phyloP scores from a whole-genome alignment of 1,140 invertebrate genomes.

The Helicoverpa zea region DNA sequence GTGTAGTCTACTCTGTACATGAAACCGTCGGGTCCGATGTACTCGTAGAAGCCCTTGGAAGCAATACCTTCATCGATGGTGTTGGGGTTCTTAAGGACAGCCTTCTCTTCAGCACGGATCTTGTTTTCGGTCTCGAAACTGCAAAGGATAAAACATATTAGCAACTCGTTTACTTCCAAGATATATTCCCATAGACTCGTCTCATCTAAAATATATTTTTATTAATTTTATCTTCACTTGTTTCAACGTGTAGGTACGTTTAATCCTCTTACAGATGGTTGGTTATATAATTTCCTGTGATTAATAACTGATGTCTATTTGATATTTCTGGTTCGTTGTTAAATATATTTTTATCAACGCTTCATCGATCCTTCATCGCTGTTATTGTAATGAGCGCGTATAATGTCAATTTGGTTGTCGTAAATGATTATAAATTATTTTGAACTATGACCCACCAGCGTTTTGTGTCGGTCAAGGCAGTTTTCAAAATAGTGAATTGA shows the following conservation, averaged over 20 bases:
- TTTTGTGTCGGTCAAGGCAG: slow-evolving; percentile 71
- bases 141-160: slow-evolving; percentile 55
- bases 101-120: slow-evolving; percentile 91
- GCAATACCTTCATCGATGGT: slow-evolving; percentile 88
- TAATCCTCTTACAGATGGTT: not conserved
- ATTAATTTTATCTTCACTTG: not conserved
- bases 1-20: slow-evolving; percentile 88
- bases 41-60: slow-evolving; percentile 89
- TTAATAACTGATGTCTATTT: slow-evolving; percentile 32
- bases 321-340: slow-evolving; percentile 16
- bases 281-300: slow-evolving; percentile 12
- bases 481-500: slow-evolving; percentile 52
- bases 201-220: not conserved
- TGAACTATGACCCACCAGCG: slow-evolving; percentile 75
- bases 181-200: not conserved
- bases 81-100: slow-evolving; percentile 85
- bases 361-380: slow-evolving; percentile 24
- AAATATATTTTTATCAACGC: slow-evolving; percentile 31
- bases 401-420: slow-evolving; percentile 64
- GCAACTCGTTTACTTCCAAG: not conserved
- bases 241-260: not conserved
- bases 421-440: slow-evolving; percentile 76
- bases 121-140: slow-evolving; percentile 93
- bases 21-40: slow-evolving; percentile 88
- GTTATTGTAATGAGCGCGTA: slow-evolving; percentile 50